Evolutionary conservation across 2,797 vertebrate genomes (phyloP).

Genomic region (Hirundo rustica): DNA sequence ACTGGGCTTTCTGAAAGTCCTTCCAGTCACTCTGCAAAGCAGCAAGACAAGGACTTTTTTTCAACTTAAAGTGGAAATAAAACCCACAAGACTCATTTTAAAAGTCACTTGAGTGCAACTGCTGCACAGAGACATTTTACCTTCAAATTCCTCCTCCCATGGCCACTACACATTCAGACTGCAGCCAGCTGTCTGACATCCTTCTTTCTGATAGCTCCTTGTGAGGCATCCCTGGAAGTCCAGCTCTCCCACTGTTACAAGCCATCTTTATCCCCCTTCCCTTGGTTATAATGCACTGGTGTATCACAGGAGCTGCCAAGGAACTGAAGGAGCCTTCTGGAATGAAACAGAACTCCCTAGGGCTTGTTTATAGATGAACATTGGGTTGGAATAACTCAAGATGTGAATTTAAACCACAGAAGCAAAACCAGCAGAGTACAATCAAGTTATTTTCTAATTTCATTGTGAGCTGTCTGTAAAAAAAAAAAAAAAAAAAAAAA

Average conservation of each 20-base stretch:
- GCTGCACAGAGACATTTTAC: background rate
- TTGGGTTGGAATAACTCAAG: background rate
- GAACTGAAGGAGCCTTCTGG: background rate
- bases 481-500: background rate
- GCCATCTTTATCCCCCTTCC: background rate
- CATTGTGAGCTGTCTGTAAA: background rate
- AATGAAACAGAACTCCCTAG: background rate
- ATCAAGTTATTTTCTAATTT: background rate
- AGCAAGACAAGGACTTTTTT: background rate
- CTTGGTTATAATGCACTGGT: fast-evolving
- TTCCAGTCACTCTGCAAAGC: background rate
- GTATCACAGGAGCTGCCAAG: background rate
- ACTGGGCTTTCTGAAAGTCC: background rate
- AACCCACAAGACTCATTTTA: background rate
- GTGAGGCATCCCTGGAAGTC: background rate
- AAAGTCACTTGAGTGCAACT: background rate
- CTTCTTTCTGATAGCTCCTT: background rate
- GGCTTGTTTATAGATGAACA: background rate
- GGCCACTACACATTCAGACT: background rate
- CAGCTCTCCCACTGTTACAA: background rate
- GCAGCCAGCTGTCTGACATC: background rate
- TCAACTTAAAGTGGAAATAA: background rate
- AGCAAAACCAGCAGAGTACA: background rate
- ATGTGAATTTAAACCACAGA: background rate
- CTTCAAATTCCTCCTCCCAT: background rate